These are phyloP conservation scores for Pteria penguin DNA, from an alignment of 2,888 invertebrate genomes.

Conservation along the genomic window DNA sequence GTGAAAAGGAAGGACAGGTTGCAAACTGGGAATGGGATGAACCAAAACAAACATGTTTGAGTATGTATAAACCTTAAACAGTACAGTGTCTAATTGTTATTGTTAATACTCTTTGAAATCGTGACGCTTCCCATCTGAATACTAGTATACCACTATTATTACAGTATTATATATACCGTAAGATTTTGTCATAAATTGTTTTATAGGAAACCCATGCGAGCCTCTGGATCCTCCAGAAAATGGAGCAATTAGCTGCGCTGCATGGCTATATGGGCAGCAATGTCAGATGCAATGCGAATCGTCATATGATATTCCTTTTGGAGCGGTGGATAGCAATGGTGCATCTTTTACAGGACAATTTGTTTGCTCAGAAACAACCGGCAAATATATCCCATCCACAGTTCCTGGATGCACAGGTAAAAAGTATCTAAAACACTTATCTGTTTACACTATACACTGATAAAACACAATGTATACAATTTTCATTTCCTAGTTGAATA, in stretches of 20 bases:
- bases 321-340: slow-evolving; percentile 10
- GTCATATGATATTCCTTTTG: slow-evolving; percentile 30
- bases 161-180: too few species aligned
- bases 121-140: too few species aligned
- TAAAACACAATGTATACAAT: too few species aligned
- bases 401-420: slow-evolving; percentile 32
- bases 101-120: too few species aligned
- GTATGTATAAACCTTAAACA: slow-evolving; percentile 3
- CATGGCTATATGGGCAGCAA: slow-evolving; percentile 34
- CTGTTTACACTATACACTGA: too few species aligned
- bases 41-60: not conserved
- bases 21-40: slow-evolving; percentile 1
- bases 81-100: not conserved
- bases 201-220: slow-evolving; percentile 31
- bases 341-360: slow-evolving; percentile 19
- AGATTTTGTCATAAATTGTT: too few species aligned
- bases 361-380: slow-evolving; percentile 11
- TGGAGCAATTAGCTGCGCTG: slow-evolving; percentile 33
- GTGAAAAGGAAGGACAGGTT: slow-evolving; percentile 16
- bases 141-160: too few species aligned
- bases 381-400: slow-evolving; percentile 13
- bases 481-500: too few species aligned
- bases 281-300: slow-evolving; percentile 35
- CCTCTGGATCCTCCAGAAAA: slow-evolving; percentile 16
- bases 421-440: too few species aligned